Base-by-base conservation (phyloP, 2,797 vertebrate genomes). In the Cynodonichthys magdalenae region DNA sequence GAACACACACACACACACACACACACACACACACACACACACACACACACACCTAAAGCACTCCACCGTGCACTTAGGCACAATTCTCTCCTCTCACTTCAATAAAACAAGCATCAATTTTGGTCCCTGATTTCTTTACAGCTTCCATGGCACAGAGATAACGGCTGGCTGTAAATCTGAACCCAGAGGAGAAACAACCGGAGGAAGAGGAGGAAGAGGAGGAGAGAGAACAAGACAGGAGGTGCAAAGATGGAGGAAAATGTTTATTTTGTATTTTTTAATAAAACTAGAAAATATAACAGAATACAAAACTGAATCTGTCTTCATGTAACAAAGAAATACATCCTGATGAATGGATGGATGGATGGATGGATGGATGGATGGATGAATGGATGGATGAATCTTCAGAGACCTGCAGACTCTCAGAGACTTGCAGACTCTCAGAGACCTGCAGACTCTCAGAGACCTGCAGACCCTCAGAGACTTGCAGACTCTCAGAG, bases 41-140 rank as follows among this genome's bases (percentile, higher is more conserved):
- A 70, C 61, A 63, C 59, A 51, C 59, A 42, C 34, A 41, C 31
- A 24, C 20, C 27, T 45, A 29, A 54, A 55, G 28, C 49, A 39
- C 53, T 57, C 34, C 28, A 69, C 15, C 48, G 19, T 48, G 42
- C 29, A 63, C 57, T 17, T 18, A 56, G 70, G 68, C 61, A 63
- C 66, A 53, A 1, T 47, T 56, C 36, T 63, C 39, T 41, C 29
- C 49, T 60, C 72, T 49, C 74, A 54, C 93, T 94, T 93, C 93
- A 94, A 95, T 95, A 95, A 95, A 95, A 94, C 59, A 74, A 71
- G 69, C 80, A 87, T 87, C 74, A 81, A 72, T 85, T 78, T 48
- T 53, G 53, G 46, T 58, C 31, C 71, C 74, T 81, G 78, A 87
- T 85, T 74, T 80, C 44, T 87, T 85, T 85, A 87, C 78, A 62